Evolutionary conservation across 2,888 invertebrate species (phyloP).

Genomic region (Apamea crenata): DNA sequence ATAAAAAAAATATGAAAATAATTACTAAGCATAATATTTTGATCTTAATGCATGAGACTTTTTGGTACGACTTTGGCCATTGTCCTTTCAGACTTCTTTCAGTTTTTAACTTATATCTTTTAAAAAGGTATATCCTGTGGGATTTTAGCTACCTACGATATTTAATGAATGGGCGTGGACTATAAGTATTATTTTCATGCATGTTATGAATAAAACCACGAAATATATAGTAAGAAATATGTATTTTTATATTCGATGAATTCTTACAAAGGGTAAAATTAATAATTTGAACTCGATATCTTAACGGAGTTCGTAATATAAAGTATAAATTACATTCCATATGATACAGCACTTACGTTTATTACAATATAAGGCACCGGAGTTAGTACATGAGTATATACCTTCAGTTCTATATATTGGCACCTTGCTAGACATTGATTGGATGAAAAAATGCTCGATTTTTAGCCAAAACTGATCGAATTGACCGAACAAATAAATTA

Average conservation of each 20-base stretch:
- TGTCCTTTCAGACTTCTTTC: too few species aligned
- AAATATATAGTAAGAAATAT: slow-evolving; percentile 65
- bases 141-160: too few species aligned
- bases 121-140: too few species aligned
- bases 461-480: slow-evolving; percentile 7
- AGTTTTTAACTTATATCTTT: too few species aligned
- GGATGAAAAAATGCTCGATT: slow-evolving; percentile 31
- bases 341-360: slow-evolving; percentile 79
- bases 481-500: slow-evolving; percentile 5
- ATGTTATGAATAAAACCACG: slow-evolving; percentile 64
- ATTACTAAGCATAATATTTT: too few species aligned
- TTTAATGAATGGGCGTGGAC: too few species aligned
- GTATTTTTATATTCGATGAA: slow-evolving; percentile 80
- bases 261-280: slow-evolving; percentile 77
- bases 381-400: slow-evolving; percentile 79
- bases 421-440: slow-evolving; percentile 60
- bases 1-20: too few species aligned
- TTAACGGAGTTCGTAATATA: slow-evolving; percentile 71
- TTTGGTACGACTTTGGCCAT: too few species aligned
- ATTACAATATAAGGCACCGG: slow-evolving; percentile 85
- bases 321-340: slow-evolving; percentile 86
- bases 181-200: background rate
- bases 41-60: too few species aligned
- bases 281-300: slow-evolving; percentile 80
- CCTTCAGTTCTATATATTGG: slow-evolving; percentile 73